A percentile compares a stretch with the other conserved stretches of the same genome.
Evolutionary conservation across 2,113 vertebrate species (phyloP).

Genomic region (Aspidoscelis tigris): DNA sequence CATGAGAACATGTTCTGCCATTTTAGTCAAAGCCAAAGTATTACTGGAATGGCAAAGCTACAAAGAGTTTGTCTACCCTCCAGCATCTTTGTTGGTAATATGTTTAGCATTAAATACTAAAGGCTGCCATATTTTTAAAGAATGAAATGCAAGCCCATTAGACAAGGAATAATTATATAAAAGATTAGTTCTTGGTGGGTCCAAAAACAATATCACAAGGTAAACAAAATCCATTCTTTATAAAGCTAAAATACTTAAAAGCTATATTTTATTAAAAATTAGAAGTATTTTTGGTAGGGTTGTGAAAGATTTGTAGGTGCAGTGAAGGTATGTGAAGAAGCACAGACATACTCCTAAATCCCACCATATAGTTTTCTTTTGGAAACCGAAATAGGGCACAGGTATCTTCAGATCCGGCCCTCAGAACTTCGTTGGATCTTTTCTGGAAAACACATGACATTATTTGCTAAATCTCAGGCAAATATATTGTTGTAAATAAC

Average conservation of each 20-base stretch:
- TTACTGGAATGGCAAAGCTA: too few relatives aligned
- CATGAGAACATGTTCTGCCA: too few relatives aligned
- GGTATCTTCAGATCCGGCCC: neutral
- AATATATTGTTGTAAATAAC: slow-evolving; percentile 25
- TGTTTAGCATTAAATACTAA: neutral
- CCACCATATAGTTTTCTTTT: neutral
- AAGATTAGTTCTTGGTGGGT: slow-evolving; percentile 21
- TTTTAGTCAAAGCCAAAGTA: too few relatives aligned
- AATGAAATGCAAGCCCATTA: slow-evolving; percentile 21
- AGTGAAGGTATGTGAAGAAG: slow-evolving; percentile 48
- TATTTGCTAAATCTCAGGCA: slow-evolving; percentile 34
- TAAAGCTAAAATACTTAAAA: slow-evolving; percentile 47
- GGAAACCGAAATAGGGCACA: neutral
- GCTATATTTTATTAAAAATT: slow-evolving; percentile 65
- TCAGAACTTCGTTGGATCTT: slow-evolving; percentile 16
- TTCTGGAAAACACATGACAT: slow-evolving; percentile 9
- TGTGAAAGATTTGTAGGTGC: slow-evolving; percentile 60
- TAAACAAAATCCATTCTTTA: slow-evolving; percentile 44
- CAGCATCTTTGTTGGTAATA: too few relatives aligned
- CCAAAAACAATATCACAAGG: slow-evolving; percentile 41
- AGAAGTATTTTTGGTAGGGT: slow-evolving; percentile 66
- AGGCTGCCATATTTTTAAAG: slow-evolving; percentile 30
- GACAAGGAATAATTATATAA: slow-evolving; percentile 33
- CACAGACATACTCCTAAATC: slow-evolving; percentile 43
- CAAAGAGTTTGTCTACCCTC: too few relatives aligned